Base-by-base conservation (phyloP, 2,797 vertebrate species). In the Cryptoblepharus egeriae region DNA sequence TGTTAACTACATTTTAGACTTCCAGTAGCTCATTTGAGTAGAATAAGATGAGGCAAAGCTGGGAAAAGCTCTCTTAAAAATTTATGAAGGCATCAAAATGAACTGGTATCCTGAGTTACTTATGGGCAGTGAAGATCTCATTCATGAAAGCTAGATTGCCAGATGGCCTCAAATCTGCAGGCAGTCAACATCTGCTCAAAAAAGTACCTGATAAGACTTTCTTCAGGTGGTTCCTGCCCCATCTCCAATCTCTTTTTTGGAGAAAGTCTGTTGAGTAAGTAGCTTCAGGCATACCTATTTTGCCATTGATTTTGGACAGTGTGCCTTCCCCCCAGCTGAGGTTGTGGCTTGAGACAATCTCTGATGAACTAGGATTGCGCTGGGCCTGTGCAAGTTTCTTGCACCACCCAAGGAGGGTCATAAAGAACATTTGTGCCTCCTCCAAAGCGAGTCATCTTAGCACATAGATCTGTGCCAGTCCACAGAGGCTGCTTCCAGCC, bases 21-120 rank as follows among this genome's bases (percentile, higher is more conserved):
- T 80, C 20, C 86, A 77, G 68, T 42, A 6, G 73, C 76, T 61
- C 75, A 67, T 28, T 65, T 83, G 74, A 63, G 32, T 26, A 79
- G 39, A 4, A 49, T 55, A 42, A 79, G 69, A 76, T n/a, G 22
- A 0, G 37, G 61, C 76, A 69, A 77, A 94, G 57, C 42, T 79
- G 68, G 52, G 85, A 88, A 67, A 87, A 65, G 42, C 35, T 90
- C 84, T 82, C 78, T 92, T 75, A 88, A 90, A 93, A 86, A 87
- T 52, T 81, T 49, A 71, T 49, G 24, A 81, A 82, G 69, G 63
- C 15, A 68, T 87, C 73, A 86, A 89, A 92, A 92, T 0, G 0
- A 39, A 78, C 1, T 1, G 22, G 20, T 88, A 61, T 86, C 85
- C 79, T 78, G 74, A 49, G 45, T 87, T 49, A 2, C 57, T 52